Conservation (phyloP, 2,797 vertebrate species). For the Urosaurus nigricauda region DNA sequence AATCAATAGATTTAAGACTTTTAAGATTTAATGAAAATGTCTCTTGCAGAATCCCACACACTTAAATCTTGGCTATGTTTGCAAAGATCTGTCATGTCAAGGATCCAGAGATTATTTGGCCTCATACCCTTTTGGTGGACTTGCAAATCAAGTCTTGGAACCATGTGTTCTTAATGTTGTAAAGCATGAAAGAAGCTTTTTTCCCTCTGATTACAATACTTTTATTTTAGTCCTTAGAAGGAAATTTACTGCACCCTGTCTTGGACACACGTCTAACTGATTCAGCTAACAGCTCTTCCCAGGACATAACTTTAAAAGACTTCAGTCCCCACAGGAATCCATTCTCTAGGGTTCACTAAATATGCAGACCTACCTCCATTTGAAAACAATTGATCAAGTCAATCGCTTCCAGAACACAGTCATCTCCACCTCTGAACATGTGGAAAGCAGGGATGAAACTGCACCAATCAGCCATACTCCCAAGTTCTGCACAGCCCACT, state of each 20-base stretch:
- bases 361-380: not conserved
- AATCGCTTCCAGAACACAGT: not conserved
- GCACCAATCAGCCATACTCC: not conserved
- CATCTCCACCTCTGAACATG: not conserved
- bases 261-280: not conserved
- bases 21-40: not conserved
- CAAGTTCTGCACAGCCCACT: not conserved
- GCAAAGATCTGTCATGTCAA: not conserved
- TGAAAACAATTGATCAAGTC: not conserved
- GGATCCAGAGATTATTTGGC: not conserved
- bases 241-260: constrained; percentile 21
- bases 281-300: not conserved
- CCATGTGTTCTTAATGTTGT: not conserved
- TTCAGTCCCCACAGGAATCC: not conserved
- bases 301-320: not conserved
- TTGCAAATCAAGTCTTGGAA: not conserved
- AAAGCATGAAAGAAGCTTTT: not conserved
- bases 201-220: not conserved
- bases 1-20: not conserved
- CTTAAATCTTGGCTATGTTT: not conserved
- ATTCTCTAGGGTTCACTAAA: not conserved
- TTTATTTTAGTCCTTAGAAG: not conserved
- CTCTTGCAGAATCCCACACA: not conserved
- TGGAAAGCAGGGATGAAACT: not conserved
- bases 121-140: not conserved